Conservation (phyloP, 2,888 invertebrate species). For the Amaurobius ferox region DNA sequence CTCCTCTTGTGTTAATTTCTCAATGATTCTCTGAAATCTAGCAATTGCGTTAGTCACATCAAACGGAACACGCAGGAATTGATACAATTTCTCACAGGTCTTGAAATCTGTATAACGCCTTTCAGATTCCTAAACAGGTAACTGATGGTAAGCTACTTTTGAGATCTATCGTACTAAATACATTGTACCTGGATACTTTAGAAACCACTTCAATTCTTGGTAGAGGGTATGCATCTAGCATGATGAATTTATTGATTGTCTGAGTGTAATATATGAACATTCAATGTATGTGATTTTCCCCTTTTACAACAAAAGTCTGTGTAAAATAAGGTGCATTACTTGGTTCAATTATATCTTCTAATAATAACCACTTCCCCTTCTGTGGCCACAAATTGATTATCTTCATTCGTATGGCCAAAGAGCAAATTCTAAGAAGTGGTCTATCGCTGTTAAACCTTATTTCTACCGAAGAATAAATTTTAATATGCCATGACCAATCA, state of each 20-base stretch:
- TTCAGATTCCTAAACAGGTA: constrained; percentile 38
- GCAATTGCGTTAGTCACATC: constrained; percentile 65
- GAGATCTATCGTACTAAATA: constrained; percentile 61
- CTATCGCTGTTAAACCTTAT: constrained; percentile 24
- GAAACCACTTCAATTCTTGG: constrained; percentile 59
- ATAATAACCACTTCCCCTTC: neutral
- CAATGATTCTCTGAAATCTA: constrained; percentile 57
- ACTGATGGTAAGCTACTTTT: constrained; percentile 63
- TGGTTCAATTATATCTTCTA: constrained; percentile 63
- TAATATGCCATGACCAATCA: constrained; percentile 31
- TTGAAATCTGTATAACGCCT: constrained; percentile 68
- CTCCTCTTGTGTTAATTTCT: constrained; percentile 54
- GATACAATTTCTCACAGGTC: constrained; percentile 55
- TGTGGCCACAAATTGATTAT: neutral
- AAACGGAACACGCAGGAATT: constrained; percentile 66
- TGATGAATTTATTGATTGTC: constrained; percentile 73
- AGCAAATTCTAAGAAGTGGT: constrained; percentile 14
- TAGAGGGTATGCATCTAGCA: constrained; percentile 71
- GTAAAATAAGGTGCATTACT: constrained; percentile 71
- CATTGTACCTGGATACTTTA: constrained; percentile 42
- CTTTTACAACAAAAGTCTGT: constrained; percentile 63
- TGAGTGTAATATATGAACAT: constrained; percentile 73
- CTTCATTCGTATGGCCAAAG: constrained; percentile 1
- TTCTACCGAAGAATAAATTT: constrained; percentile 28
- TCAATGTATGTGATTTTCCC: constrained; percentile 54